A percentile compares a stretch with the other conserved stretches of the same genome.
Conservation (phyloP, 2,888 invertebrate species). For the Drosophila emarginata region DNA sequence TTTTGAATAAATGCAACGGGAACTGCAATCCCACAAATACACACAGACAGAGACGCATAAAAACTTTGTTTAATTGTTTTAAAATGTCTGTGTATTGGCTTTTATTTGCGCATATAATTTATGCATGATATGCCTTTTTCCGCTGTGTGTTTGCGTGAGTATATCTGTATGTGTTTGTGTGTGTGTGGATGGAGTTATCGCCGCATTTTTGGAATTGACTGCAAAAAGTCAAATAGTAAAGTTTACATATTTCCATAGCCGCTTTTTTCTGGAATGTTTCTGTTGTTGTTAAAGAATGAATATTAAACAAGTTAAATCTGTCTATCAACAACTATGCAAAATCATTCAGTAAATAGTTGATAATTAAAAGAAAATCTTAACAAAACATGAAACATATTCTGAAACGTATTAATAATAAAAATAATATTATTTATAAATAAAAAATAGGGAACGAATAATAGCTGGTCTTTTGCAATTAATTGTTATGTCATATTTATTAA, state of each 20-base stretch:
- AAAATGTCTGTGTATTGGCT: slow-evolving; percentile 49
- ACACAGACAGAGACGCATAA: slow-evolving; percentile 18
- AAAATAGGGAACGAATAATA: too few relatives aligned
- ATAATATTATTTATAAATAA: neutral
- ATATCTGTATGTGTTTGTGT: neutral
- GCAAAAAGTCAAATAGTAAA: slow-evolving; percentile 2
- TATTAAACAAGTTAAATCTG: neutral
- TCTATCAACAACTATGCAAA: neutral
- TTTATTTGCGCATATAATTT: slow-evolving; percentile 13
- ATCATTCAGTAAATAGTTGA: neutral
- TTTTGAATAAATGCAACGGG: slow-evolving; percentile 7
- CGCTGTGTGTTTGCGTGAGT: neutral
- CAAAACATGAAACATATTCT: neutral
- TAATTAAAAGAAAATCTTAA: neutral
- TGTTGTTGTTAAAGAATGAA: neutral
- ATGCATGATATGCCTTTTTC: slow-evolving; percentile 10
- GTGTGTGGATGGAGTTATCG: neutral
- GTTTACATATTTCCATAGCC: neutral
- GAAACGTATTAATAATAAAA: neutral
- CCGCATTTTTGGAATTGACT: slow-evolving; percentile 1
- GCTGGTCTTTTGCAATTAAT: too few relatives aligned
- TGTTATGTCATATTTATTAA: too few relatives aligned
- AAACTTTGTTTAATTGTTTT: slow-evolving; percentile 63
- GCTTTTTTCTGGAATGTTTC: neutral
- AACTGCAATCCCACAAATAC: neutral